These are phyloP conservation scores for Dione juno DNA, from an alignment of 2,888 invertebrate genomes.

Conservation along the genomic window DNA sequence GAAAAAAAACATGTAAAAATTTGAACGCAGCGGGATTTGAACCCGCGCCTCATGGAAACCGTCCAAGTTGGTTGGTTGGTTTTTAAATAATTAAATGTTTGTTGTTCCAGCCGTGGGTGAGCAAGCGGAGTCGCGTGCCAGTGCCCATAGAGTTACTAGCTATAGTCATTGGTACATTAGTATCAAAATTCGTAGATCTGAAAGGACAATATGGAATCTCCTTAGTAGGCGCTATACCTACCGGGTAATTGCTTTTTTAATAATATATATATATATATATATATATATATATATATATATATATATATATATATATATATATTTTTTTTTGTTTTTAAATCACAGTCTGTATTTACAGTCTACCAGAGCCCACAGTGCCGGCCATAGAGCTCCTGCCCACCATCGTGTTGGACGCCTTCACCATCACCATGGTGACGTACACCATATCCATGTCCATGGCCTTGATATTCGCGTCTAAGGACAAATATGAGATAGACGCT, in stretches of 20 bases:
- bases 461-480: conserved; percentile 89
- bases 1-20: too few relatives aligned
- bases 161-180: conserved; percentile 88
- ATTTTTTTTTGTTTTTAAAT: too few relatives aligned
- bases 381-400: conserved; percentile 83
- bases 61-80: too few relatives aligned
- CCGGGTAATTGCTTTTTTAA: conserved; percentile 85
- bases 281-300: too few relatives aligned
- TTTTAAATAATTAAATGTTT: neutral
- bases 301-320: too few relatives aligned
- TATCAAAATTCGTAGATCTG: conserved; percentile 85
- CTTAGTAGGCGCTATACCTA: conserved; percentile 90
- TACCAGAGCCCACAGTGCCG: conserved; percentile 86
- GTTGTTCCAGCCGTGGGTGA: conserved; percentile 84
- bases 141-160: conserved; percentile 93
- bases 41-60: too few relatives aligned
- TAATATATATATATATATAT: too few relatives aligned
- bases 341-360: conserved; percentile 66
- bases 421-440: conserved; percentile 90
- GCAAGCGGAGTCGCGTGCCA: conserved; percentile 87
- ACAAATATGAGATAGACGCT: conserved; percentile 88
- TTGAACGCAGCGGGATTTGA: too few relatives aligned
- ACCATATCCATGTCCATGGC: conserved; percentile 92
- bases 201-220: conserved; percentile 83
- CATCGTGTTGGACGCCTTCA: conserved; percentile 86